Evolutionary conservation across 2,888 invertebrate species (phyloP).

Genomic region (Papilio demoleus): DNA sequence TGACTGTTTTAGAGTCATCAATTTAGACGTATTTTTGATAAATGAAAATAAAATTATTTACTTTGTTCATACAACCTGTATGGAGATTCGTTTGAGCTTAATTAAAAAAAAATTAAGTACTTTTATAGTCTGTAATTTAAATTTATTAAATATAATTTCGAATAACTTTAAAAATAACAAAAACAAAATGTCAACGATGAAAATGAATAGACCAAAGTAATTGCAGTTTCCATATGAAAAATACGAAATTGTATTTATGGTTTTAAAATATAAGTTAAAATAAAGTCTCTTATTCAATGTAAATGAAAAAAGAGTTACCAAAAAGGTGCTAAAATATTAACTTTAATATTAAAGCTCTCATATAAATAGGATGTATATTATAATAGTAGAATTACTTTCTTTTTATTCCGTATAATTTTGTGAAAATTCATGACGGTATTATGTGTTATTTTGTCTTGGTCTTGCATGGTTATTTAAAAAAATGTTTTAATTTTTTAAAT

Average conservation of each 20-base stretch:
- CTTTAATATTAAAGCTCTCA: slow-evolving; percentile 12
- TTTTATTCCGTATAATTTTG: background rate
- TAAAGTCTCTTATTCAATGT: slow-evolving; percentile 3
- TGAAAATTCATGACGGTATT: background rate
- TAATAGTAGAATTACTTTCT: background rate
- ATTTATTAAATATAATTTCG: too few relatives aligned
- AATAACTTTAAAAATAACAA: too few relatives aligned
- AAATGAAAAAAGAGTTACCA: slow-evolving; percentile 29
- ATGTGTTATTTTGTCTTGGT: background rate
- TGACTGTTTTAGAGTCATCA: too few relatives aligned
- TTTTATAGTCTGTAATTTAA: background rate
- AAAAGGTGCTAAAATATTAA: slow-evolving; percentile 30
- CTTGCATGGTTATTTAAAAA: background rate
- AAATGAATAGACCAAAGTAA: background rate
- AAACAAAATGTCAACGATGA: too few relatives aligned
- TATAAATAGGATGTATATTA: slow-evolving; percentile 4
- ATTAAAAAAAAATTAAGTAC: background rate
- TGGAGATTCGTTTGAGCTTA: background rate
- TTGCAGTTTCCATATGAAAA: background rate
- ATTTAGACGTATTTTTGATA: background rate
- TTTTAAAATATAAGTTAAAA: background rate
- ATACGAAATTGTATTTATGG: background rate
- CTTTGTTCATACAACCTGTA: background rate
- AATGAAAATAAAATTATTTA: background rate
- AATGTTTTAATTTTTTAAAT: background rate